Percentiles rank a stretch among this genome's conserved stretches.
Conservation (phyloP, 2,888 invertebrate genomes). For the Pollenia griseotomentosa region DNA sequence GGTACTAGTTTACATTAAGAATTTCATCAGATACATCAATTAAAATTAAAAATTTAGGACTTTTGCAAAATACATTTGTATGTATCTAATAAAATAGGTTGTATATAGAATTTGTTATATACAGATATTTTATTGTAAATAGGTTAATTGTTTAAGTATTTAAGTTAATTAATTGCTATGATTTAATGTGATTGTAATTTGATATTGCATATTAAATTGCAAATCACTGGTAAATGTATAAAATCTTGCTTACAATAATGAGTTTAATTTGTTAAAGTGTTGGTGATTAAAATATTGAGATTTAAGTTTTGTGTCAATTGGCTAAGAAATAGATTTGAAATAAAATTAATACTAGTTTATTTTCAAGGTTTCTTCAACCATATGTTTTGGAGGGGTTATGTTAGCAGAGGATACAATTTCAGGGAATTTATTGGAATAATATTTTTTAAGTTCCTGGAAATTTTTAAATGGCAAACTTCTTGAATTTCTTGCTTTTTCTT, state of each 20-base stretch:
- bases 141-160: constrained; percentile 34
- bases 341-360: too few relatives aligned
- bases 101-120: background rate
- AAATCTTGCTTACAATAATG: constrained; percentile 14
- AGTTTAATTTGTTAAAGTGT: constrained; percentile 26
- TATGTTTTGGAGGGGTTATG: too few relatives aligned
- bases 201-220: constrained; percentile 2
- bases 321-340: too few relatives aligned
- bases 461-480: too few relatives aligned
- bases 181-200: constrained; percentile 34
- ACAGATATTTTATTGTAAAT: background rate
- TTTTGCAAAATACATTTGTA: background rate
- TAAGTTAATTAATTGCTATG: constrained; percentile 45
- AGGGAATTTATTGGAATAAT: too few relatives aligned
- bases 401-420: too few relatives aligned
- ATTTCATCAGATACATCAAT: background rate
- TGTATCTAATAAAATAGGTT: background rate
- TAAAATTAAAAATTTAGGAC: background rate
- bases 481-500: too few relatives aligned
- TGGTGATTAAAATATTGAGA: background rate
- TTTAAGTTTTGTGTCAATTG: background rate
- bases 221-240: constrained; percentile 6
- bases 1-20: background rate
- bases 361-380: too few relatives aligned
- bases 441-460: too few relatives aligned